Evolutionary conservation across 1,140 invertebrate genomes (phyloP).

Genomic region (Sitodiplosis mosellana): DNA sequence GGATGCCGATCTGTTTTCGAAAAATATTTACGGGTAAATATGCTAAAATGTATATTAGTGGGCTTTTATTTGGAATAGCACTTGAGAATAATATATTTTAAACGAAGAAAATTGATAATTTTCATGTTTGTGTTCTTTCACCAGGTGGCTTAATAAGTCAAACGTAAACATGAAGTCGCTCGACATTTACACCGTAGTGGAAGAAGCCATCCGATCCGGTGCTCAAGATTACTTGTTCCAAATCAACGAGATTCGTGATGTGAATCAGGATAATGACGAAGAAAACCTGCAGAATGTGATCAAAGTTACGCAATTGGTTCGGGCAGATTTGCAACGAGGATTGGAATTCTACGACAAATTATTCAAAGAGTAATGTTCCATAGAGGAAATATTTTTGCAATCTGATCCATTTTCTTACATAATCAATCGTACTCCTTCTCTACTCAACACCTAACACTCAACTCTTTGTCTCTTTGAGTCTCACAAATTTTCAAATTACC

Average conservation of each 20-base stretch:
- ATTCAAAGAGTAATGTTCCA: conserved; percentile 37
- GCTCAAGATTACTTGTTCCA: conserved; percentile 59
- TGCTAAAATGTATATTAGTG: too few relatives aligned
- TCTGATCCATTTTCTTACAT: too few relatives aligned
- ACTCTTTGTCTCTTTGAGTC: too few relatives aligned
- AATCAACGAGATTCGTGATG: conserved; percentile 44
- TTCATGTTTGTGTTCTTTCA: not conserved
- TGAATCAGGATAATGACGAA: conserved; percentile 35
- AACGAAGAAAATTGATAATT: too few relatives aligned
- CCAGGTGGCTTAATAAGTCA: conserved; percentile 30
- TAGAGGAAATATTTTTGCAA: too few relatives aligned
- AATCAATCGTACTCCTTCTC: too few relatives aligned
- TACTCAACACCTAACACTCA: too few relatives aligned
- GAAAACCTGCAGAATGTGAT: conserved; percentile 53
- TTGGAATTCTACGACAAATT: conserved; percentile 64
- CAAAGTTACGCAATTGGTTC: conserved; percentile 61
- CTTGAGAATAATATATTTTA: too few relatives aligned
- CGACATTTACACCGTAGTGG: conserved; percentile 37
- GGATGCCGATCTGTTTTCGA: conserved; percentile 44
- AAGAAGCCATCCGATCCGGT: conserved; percentile 47
- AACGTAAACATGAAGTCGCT: conserved; percentile 28
- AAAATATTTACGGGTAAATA: conserved; percentile 38
- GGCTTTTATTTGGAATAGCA: too few relatives aligned
- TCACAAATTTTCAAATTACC: too few relatives aligned
- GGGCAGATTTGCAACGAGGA: conserved; percentile 62